Base-by-base conservation (phyloP, 2,888 invertebrate genomes). In the Marronus borbonicus region DNA sequence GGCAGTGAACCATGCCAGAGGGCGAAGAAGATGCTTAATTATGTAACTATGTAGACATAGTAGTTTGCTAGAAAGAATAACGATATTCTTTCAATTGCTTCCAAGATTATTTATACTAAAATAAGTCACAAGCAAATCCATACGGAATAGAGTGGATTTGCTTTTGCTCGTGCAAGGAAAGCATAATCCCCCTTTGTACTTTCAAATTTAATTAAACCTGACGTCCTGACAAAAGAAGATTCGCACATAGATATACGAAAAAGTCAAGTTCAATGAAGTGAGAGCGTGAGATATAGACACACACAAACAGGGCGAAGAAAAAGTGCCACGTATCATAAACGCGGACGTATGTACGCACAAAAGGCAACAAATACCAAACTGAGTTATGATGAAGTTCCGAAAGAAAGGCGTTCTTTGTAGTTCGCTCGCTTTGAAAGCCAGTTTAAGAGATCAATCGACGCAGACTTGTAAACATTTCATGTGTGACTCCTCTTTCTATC, bases 381-480 rank as follows among this genome's bases (percentile, higher is more conserved):
- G 60, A 74, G 72, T 74, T 74, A 74, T 74, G 72, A 74, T 74
- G 60, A 74, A 60, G 72, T 74, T 74, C 44, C 62, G 44, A 74
- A 74, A 74, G 60, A 74, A 74, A 60, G 72, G 44, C 36, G 5
- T 36, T 44, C 76, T 68, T 75, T 74, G 72, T 74, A 74, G 60
- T 74, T 60, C 72, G 72, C 28, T 60, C 60, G 60, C 72, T 83
- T 83, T 80, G 83, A 83, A 84, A 83, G 82, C 81, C 82, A 83
- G 83, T 83, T 84, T 83, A 83, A 82, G 83, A 83, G 83, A 84
- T 85, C 84, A 82, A 81, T 83, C 83, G 83, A 80, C 75, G 39
- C 62, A 55, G 82, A 81, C 83, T 83, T 83, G 84, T 85, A 84
- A 85, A 85, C 84, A 85, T 84, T 85, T 84, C 84, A 85, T 85